These are phyloP conservation scores for Lasaia peninsularis DNA, from an alignment of 1,140 invertebrate species.

Conservation along the genomic window DNA sequence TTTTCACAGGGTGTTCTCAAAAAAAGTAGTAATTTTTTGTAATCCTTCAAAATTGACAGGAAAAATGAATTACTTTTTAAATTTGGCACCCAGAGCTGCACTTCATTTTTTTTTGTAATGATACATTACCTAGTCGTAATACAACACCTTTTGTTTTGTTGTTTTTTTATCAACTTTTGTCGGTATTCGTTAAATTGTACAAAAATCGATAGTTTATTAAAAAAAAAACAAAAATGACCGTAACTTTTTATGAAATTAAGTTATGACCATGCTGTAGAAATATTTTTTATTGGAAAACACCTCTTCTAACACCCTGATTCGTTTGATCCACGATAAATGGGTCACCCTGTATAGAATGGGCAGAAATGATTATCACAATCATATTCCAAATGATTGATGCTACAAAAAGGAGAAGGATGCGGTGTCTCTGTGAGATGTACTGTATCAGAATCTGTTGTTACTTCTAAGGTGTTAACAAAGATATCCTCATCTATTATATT, in stretches of 20 bases:
- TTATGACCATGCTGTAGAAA: slow-evolving; percentile 9
- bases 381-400: slow-evolving; percentile 6
- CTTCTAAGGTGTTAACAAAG: slow-evolving; percentile 1
- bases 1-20: slow-evolving; percentile 11
- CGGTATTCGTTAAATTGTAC: slow-evolving; percentile 13
- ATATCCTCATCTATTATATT: slow-evolving; percentile 4
- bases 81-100: slow-evolving; percentile 13
- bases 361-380: slow-evolving; percentile 15
- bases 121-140: slow-evolving; percentile 4
- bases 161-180: slow-evolving; percentile 12
- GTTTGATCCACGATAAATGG: neutral
- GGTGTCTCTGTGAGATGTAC: slow-evolving; percentile 9
- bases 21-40: slow-evolving; percentile 15
- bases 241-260: neutral
- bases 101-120: slow-evolving; percentile 7
- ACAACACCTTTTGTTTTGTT: slow-evolving; percentile 10
- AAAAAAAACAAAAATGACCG: neutral
- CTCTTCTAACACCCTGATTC: neutral
- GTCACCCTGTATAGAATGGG: neutral
- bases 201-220: slow-evolving; percentile 4
- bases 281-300: slow-evolving; percentile 1
- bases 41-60: slow-evolving; percentile 15
- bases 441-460: neutral
- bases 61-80: slow-evolving; percentile 8
- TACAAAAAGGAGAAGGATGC: slow-evolving; percentile 12